Percentiles rank a stretch among this genome's conserved stretches.
These are phyloP conservation scores for Pseudoatta argentina DNA, from an alignment of 1,140 invertebrate species.

Conservation along the genomic window DNA sequence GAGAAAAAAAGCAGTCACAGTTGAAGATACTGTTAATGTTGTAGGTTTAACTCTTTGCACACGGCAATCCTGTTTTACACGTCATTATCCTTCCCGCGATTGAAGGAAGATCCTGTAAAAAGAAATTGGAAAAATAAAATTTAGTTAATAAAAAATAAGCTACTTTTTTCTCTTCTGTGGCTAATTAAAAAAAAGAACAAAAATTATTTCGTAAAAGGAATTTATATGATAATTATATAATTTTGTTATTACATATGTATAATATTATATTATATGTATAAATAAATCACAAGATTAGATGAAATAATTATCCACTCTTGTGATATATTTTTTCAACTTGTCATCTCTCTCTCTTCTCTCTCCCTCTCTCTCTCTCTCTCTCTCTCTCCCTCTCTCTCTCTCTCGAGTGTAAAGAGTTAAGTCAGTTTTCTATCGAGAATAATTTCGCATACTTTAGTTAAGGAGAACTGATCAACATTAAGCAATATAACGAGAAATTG, in stretches of 20 bases:
- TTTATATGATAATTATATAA: slow-evolving; percentile 10
- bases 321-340: neutral
- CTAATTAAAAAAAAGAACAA: slow-evolving; percentile 12
- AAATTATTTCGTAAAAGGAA: neutral
- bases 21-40: slow-evolving; percentile 24
- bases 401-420: slow-evolving; percentile 36
- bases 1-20: slow-evolving; percentile 18
- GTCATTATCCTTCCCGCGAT: neutral
- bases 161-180: neutral
- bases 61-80: neutral
- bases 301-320: neutral
- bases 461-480: slow-evolving; percentile 37
- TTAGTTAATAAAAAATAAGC: neutral
- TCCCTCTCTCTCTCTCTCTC: no score
- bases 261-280: neutral
- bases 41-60: slow-evolving; percentile 50
- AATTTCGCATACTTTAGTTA: slow-evolving; percentile 28
- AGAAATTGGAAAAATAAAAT: slow-evolving; percentile 16
- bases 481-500: slow-evolving; percentile 51
- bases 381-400: neutral
- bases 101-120: slow-evolving; percentile 1
- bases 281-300: no score
- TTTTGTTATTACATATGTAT: neutral
- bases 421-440: slow-evolving; percentile 16
- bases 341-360: neutral